A percentile compares a stretch with the other conserved stretches of the same genome.
These are phyloP conservation scores for Butorides virescens DNA, from an alignment of 2,113 vertebrate species.

Conservation along the genomic window DNA sequence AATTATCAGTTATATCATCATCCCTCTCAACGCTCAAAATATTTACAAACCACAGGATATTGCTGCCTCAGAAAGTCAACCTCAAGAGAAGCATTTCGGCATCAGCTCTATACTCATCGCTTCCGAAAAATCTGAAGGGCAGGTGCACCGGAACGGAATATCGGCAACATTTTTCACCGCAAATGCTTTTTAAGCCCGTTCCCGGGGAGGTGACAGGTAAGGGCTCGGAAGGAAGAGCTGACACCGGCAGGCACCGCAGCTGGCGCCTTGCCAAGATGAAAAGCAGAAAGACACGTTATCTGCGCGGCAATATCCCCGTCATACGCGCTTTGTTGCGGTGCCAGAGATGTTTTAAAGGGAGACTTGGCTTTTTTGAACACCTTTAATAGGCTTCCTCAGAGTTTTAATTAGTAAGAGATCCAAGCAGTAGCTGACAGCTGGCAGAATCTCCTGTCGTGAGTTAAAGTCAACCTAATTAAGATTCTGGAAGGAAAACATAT, in stretches of 20 bases:
- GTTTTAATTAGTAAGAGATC: constrained; percentile 88
- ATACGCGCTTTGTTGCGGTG: background rate
- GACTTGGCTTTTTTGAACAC: constrained; percentile 64
- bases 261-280: background rate
- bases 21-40: background rate
- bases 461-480: constrained; percentile 92
- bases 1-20: background rate
- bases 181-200: background rate
- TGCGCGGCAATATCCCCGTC: background rate
- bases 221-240: background rate
- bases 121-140: background rate
- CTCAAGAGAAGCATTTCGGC: background rate
- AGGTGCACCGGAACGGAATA: background rate
- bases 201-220: background rate
- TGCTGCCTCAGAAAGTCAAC: background rate
- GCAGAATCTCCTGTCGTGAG: constrained; percentile 82
- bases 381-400: constrained; percentile 82
- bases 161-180: background rate
- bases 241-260: background rate
- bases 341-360: constrained; percentile 35
- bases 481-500: constrained; percentile 81
- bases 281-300: constrained; percentile 1
- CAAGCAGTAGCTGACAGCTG: constrained; percentile 86
- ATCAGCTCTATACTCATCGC: background rate
- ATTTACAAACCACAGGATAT: background rate